Evolutionary conservation across 2,113 vertebrate genomes (phyloP), one percentile per base, ranked within the genome.

Genomic region (Sakesphorus luctuosus): DNA sequence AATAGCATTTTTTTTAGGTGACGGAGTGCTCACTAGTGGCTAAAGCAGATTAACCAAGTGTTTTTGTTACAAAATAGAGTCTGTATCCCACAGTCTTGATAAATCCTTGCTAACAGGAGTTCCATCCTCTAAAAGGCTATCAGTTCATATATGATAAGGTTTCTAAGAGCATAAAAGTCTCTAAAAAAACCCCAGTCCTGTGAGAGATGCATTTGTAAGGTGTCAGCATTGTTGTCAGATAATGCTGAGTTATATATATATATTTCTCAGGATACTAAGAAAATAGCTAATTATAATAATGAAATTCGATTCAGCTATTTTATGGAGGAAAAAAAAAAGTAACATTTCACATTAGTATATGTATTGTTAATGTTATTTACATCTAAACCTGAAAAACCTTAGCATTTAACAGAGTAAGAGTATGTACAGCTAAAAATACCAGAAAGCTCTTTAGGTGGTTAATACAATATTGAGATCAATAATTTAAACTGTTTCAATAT

Each of bases 111-210:
- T 92, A 92, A 93, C 23, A 92, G 50, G 56, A 82, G 75, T 40
- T 73, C 76, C 49, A 50, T 74, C 50, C 59, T 84, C 50, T 93
- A 72, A 80, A 96, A 84, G 43, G 58, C 38, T 95, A 72, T 20
- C 66, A 89, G 43, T 91, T 94, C 79, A 77, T 58, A 62, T 33
- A 69, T 58, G 72, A 93, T 83, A 97, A 96, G 38, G 20, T 95
- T 76, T 79, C 26, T 55, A 87, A 85, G 73, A 92, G 66, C 53
- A 52, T 46, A 81, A 95, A 86, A 23, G 16, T 69, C 62, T 74
- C n/a, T 40, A 76, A 74, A 89, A 25, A 82, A 65, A 68, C 33
- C 36, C 33, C 36, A 66, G 3, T 85, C 87, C 40, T 59, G n/a
- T 61, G 74, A 63, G 56, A 77, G 33, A 90, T 33, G 28, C 11